phyloP scores from a whole-genome alignment of 2,113 vertebrate species.

The Apaloderma vittatum region DNA sequence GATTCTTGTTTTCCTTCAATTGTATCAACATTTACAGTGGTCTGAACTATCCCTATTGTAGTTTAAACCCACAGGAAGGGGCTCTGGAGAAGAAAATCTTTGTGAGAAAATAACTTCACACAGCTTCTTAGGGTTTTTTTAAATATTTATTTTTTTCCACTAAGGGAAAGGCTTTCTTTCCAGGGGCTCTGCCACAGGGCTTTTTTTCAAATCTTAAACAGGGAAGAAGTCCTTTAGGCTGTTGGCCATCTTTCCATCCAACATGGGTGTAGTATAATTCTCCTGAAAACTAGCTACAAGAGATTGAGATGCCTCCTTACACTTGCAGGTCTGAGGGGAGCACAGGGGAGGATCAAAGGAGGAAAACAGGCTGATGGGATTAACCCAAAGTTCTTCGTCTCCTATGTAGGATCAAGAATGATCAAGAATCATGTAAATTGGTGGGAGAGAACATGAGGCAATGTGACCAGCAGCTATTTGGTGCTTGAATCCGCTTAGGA shows the following conservation, averaged over 20 bases:
- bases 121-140: not conserved
- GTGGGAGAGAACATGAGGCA: not conserved
- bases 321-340: not conserved
- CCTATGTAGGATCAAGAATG: not conserved
- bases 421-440: not conserved
- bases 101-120: not conserved
- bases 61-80: conserved; percentile 27
- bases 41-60: conserved; percentile 23
- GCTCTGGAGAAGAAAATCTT: conserved; percentile 1
- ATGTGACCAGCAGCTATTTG: not conserved
- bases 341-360: not conserved
- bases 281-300: not conserved
- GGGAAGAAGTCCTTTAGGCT: not conserved
- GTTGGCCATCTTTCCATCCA: not conserved
- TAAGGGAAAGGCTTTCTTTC: not conserved
- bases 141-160: not conserved
- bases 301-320: not conserved
- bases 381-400: not conserved
- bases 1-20: conserved; percentile 51
- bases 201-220: not conserved
- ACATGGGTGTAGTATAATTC: not conserved
- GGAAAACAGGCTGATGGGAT: not conserved
- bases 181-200: not conserved
- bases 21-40: conserved; percentile 25
- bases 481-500: not conserved